Evolutionary conservation across 2,888 invertebrate genomes (phyloP).

Genomic region (Gortyna flavago): DNA sequence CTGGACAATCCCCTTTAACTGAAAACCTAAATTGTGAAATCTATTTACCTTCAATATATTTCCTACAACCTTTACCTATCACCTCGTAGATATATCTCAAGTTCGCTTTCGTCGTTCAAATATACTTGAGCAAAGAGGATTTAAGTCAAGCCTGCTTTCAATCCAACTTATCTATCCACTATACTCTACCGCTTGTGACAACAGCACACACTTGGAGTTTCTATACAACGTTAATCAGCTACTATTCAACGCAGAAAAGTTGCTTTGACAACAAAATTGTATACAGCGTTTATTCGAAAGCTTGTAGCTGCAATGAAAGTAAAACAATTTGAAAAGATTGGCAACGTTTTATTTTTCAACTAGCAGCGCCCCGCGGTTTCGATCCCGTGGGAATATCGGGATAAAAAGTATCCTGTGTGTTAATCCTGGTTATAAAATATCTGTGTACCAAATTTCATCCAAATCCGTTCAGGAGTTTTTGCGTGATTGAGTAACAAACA

Average conservation of each 20-base stretch:
- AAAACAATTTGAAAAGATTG: slow-evolving; percentile 22
- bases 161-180: slow-evolving; percentile 3
- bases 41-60: neutral
- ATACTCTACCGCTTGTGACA: slow-evolving; percentile 9
- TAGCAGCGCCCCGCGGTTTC: too few relatives aligned
- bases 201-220: slow-evolving; percentile 9
- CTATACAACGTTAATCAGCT: slow-evolving; percentile 34
- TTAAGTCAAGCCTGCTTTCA: slow-evolving; percentile 22
- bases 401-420: too few relatives aligned
- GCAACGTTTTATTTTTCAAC: slow-evolving; percentile 10
- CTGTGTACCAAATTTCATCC: too few relatives aligned
- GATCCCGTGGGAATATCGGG: too few relatives aligned
- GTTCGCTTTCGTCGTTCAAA: slow-evolving; percentile 29
- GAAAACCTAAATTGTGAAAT: neutral
- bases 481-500: too few relatives aligned
- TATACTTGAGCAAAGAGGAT: slow-evolving; percentile 35
- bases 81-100: slow-evolving; percentile 1
- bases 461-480: too few relatives aligned
- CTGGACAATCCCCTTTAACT: neutral
- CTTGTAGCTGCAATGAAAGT: slow-evolving; percentile 35
- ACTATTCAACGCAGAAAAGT: slow-evolving; percentile 36
- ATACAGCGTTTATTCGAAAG: slow-evolving; percentile 31
- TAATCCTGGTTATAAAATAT: too few relatives aligned
- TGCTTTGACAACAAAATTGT: slow-evolving; percentile 23
- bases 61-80: neutral